A percentile compares a stretch with the other conserved stretches of the same genome.
phyloP scores from a whole-genome alignment of 2,797 vertebrate species.

The Phyllotis vaccarum region DNA sequence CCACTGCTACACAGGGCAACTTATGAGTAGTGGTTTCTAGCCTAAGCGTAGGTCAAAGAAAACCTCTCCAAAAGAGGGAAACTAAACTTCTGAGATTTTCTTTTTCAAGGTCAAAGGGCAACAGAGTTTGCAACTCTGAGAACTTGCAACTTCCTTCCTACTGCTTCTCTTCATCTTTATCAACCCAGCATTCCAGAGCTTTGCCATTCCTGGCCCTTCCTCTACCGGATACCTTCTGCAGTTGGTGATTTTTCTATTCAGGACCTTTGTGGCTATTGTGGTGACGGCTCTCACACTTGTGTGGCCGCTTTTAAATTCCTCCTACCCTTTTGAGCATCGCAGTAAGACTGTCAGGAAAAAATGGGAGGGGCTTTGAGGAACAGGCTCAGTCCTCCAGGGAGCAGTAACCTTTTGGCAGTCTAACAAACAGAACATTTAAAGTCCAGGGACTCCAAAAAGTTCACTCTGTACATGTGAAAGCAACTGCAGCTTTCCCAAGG shows the following conservation, averaged over 20 bases:
- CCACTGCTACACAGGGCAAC: background rate
- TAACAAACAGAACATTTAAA: constrained; percentile 78
- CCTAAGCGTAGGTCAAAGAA: constrained; percentile 57
- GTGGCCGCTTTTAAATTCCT: constrained; percentile 69
- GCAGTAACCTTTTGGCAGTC: constrained; percentile 78
- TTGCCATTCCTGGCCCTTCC: background rate
- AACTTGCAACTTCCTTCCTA: constrained; percentile 67
- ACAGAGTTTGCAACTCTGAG: constrained; percentile 44
- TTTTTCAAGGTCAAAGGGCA: constrained; percentile 66
- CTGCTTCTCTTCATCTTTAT: constrained; percentile 66
- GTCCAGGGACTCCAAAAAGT: constrained; percentile 68
- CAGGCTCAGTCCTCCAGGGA: constrained; percentile 74
- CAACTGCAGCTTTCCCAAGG: constrained; percentile 82
- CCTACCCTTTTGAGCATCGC: constrained; percentile 75
- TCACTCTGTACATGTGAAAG: constrained; percentile 72
- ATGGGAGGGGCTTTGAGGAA: constrained; percentile 78
- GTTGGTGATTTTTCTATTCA: constrained; percentile 24
- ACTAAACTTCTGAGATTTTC: constrained; percentile 50
- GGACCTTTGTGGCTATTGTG: constrained; percentile 40
- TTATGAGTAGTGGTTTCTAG: constrained; percentile 49
- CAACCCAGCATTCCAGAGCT: background rate
- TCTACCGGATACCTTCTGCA: background rate
- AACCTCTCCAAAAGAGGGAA: constrained; percentile 5
- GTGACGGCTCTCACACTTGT: constrained; percentile 64
- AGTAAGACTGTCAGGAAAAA: constrained; percentile 73